Evolutionary conservation across 2,113 vertebrate species (phyloP).

Genomic region (Scomber japonicus): DNA sequence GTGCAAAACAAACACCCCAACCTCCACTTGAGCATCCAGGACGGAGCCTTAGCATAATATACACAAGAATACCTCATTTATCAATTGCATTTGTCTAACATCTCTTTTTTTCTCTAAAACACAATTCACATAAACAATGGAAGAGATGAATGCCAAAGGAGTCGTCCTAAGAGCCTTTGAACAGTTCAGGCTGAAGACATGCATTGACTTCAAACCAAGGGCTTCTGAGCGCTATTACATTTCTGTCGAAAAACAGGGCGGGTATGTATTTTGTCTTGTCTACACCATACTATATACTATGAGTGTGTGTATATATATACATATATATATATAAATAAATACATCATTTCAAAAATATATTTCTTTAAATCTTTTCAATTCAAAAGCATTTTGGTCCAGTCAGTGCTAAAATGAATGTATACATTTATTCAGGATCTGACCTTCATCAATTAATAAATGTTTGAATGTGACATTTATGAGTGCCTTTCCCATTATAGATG

Average conservation of each 20-base stretch:
- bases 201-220: slow-evolving; percentile 91
- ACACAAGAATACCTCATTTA: not conserved
- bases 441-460: not conserved
- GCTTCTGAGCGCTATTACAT: slow-evolving; percentile 85
- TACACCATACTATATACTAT: too few species aligned
- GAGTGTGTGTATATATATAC: too few species aligned
- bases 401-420: too few species aligned
- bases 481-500: slow-evolving; percentile 78
- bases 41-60: not conserved
- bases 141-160: slow-evolving; percentile 91
- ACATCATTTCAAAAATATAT: too few species aligned
- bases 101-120: not conserved
- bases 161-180: slow-evolving; percentile 89
- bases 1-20: too few species aligned
- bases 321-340: too few species aligned
- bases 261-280: slow-evolving; percentile 48
- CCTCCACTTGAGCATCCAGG: not conserved
- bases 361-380: too few species aligned
- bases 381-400: too few species aligned
- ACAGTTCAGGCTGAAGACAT: slow-evolving; percentile 90
- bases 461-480: not conserved
- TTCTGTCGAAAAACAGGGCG: slow-evolving; percentile 63
- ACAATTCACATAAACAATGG: not conserved
- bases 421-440: too few species aligned
- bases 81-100: not conserved